These are phyloP conservation scores for Sepioteuthis lessoniana DNA, from an alignment of 2,888 invertebrate genomes.

Conservation along the genomic window DNA sequence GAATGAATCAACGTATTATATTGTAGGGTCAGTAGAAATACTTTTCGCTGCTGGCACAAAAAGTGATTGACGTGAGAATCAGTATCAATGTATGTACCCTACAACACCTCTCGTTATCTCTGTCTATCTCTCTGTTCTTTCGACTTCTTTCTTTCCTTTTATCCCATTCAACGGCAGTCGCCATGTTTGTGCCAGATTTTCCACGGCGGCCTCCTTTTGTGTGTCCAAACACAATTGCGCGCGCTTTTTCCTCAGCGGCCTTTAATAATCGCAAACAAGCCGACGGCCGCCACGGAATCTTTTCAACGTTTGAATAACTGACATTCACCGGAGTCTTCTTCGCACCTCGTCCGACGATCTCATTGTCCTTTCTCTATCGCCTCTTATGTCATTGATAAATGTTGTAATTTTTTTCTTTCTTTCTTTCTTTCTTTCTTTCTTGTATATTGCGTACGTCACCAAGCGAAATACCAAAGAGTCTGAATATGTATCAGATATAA, in stretches of 20 bases:
- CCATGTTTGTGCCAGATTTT: slow-evolving; percentile 23
- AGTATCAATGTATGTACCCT: background rate
- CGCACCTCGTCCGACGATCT: background rate
- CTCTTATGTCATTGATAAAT: slow-evolving; percentile 21
- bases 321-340: background rate
- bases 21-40: slow-evolving; percentile 3
- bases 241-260: slow-evolving; percentile 9
- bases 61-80: slow-evolving; percentile 8
- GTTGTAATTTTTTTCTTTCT: background rate
- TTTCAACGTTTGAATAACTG: background rate
- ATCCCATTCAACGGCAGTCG: slow-evolving; percentile 10
- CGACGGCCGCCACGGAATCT: slow-evolving; percentile 11
- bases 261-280: slow-evolving; percentile 33
- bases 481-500: no score
- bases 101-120: background rate
- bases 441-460: no score
- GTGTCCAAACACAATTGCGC: slow-evolving; percentile 20
- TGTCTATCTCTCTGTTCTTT: background rate
- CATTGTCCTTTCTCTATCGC: background rate
- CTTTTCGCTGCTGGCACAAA: background rate
- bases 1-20: background rate
- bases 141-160: background rate
- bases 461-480: no score
- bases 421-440: no score
- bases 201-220: background rate